Base-by-base conservation (phyloP, 35 echinoderm and acorn worm species). In the Stichopus chloronotus region DNA sequence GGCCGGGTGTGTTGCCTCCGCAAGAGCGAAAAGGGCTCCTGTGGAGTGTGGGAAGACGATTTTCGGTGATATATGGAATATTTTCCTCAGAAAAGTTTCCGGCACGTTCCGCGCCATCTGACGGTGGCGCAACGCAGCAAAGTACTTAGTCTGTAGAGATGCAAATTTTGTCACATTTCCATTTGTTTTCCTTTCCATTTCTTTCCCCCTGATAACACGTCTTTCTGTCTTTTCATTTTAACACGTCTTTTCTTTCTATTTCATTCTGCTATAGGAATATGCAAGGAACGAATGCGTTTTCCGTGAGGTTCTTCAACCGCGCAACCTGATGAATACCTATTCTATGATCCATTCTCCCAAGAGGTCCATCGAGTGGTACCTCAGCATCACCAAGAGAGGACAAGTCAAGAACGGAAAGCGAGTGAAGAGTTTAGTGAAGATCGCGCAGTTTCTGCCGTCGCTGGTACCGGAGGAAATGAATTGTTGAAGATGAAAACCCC, bases 251-350 rank as follows among this genome's bases (percentile, higher is more conserved):
- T 17, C 12, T 55, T 55, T 17, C 9, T 55, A 22, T 59, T 85
- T 74, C 17, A n/a, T 74, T 21, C 22, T 74, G 6, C 19, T 85
- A 58, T 22, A 85, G 82, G 55, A 55, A 59, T 4, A 5, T 58
- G 20, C 82, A 21, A 58, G 17, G 8, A 23, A 20, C 5, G 82
- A 85, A 21, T 85, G 82, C 10, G 52, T 85, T 85, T 85, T 85
- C 82, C 55, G 22, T 23, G 82, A 85, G 57, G 55, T 58, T 21
- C 10, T 16, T 17, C n/a, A 25, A 57, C 17, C 53, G 8, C 82
- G 6, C 11, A 85, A 85, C 24, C 55, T 85, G 82, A 85, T 85
- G 82, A 20, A 58, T n/a, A 58, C 82, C 9, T 85, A 85, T 58
- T 85, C 82, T 20, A n/a, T 85, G 55, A 13, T 83, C n/a, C 55